A percentile compares a stretch with the other conserved stretches of the same genome.
Evolutionary conservation across 2,797 vertebrate genomes (phyloP).

Genomic region (Cichlasoma orientale): DNA sequence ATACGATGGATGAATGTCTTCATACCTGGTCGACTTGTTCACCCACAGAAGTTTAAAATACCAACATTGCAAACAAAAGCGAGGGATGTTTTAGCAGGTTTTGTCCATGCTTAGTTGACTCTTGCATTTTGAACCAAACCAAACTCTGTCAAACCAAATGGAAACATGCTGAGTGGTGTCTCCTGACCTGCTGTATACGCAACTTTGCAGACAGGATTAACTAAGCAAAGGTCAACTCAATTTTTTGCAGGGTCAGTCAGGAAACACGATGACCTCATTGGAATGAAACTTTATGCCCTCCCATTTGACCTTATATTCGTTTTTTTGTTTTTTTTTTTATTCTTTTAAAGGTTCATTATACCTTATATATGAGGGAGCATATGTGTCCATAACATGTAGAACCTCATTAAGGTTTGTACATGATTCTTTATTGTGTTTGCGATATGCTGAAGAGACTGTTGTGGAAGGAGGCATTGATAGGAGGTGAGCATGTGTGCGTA

Average conservation of each 20-base stretch:
- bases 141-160: slow-evolving; percentile 59
- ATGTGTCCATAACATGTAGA: slow-evolving; percentile 40
- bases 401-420: slow-evolving; percentile 39
- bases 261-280: slow-evolving; percentile 30
- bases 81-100: slow-evolving; percentile 1
- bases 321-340: not conserved
- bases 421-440: slow-evolving; percentile 53
- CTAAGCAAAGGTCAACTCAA: slow-evolving; percentile 27
- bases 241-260: slow-evolving; percentile 18
- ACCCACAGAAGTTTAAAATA: slow-evolving; percentile 7
- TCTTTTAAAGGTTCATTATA: slow-evolving; percentile 1
- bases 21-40: slow-evolving; percentile 29
- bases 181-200: slow-evolving; percentile 31
- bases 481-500: slow-evolving; percentile 21
- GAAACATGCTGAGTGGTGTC: slow-evolving; percentile 30
- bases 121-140: slow-evolving; percentile 41
- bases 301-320: slow-evolving; percentile 11
- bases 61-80: not conserved
- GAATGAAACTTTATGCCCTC: slow-evolving; percentile 10
- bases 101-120: slow-evolving; percentile 7
- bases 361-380: slow-evolving; percentile 20
- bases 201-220: slow-evolving; percentile 22
- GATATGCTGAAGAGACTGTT: slow-evolving; percentile 55
- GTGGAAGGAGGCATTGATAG: slow-evolving; percentile 36
- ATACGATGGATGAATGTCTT: slow-evolving; percentile 59